A percentile compares a stretch with the other conserved stretches of the same genome.
These are phyloP conservation scores for Xylocampa areola DNA, from an alignment of 2,888 invertebrate species.

Conservation along the genomic window DNA sequence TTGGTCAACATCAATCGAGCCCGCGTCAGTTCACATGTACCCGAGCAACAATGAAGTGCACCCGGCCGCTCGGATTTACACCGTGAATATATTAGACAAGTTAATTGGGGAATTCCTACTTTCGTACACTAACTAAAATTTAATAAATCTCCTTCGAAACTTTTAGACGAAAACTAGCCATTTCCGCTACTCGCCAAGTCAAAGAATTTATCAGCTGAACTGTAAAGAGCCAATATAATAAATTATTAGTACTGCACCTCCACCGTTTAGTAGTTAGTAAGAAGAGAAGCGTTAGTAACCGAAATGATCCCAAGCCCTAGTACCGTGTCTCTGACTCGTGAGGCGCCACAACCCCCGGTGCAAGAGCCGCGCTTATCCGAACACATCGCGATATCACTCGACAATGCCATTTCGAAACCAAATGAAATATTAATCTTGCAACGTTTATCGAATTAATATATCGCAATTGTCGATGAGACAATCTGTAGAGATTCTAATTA, in stretches of 20 bases:
- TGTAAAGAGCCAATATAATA: conserved; percentile 58
- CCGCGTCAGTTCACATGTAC: conserved; percentile 77
- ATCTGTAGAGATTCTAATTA: conserved; percentile 83
- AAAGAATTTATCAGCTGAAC: conserved; percentile 44
- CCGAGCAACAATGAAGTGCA: conserved; percentile 66
- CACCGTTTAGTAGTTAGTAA: conserved; percentile 62
- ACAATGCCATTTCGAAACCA: conserved; percentile 74
- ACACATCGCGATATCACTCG: conserved; percentile 76
- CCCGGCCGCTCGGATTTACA: conserved; percentile 43
- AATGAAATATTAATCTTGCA: conserved; percentile 78
- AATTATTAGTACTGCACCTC: conserved; percentile 57
- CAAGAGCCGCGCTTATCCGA: conserved; percentile 85
- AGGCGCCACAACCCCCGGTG: conserved; percentile 82
- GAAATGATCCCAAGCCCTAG: conserved; percentile 73
- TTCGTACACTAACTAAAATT: conserved; percentile 35
- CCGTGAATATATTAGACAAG: conserved; percentile 53
- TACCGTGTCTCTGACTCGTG: conserved; percentile 68
- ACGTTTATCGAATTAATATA: conserved; percentile 82
- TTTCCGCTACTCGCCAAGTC: conserved; percentile 22
- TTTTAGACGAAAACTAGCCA: conserved; percentile 42
- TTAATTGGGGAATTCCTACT: conserved; percentile 58
- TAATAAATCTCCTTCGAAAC: conserved; percentile 28
- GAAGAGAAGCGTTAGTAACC: conserved; percentile 71
- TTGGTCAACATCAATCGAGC: conserved; percentile 79
- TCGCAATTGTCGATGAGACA: conserved; percentile 82